phyloP scores from a whole-genome alignment of 1,140 invertebrate genomes.

The Euglossa dilemma region DNA sequence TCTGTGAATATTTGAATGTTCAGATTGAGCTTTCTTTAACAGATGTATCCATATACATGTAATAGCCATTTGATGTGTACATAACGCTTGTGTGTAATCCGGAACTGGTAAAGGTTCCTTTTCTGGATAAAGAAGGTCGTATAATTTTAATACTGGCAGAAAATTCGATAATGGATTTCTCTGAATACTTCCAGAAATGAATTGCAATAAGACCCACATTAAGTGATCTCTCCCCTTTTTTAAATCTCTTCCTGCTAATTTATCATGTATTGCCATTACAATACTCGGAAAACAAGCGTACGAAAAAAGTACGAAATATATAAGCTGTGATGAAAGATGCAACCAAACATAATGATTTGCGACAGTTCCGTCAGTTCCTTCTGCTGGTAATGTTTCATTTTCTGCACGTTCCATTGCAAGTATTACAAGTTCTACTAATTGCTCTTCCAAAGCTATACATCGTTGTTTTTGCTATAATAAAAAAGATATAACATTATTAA shows the following conservation, averaged over 20 bases:
- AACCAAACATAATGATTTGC: conserved; percentile 94
- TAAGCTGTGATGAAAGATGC: conserved; percentile 96
- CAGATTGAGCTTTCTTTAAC: conserved; percentile 94
- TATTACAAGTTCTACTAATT: conserved; percentile 95
- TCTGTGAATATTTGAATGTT: conserved; percentile 89
- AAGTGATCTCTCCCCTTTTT: conserved; percentile 95
- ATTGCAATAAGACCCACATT: conserved; percentile 99
- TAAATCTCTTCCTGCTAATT: conserved; percentile 91
- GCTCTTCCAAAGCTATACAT: conserved; percentile 95
- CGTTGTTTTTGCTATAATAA: conserved; percentile 90
- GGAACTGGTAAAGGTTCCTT: conserved; percentile 94
- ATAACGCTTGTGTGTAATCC: conserved; percentile 92
- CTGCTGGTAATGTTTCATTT: conserved; percentile 83
- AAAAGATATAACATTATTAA: conserved; percentile 31
- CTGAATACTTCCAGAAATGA: conserved; percentile 98
- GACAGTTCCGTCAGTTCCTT: conserved; percentile 86
- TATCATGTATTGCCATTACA: conserved; percentile 93
- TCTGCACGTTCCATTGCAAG: conserved; percentile 96
- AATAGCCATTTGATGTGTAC: conserved; percentile 95
- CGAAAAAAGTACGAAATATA: conserved; percentile 97
- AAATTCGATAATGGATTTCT: conserved; percentile 96
- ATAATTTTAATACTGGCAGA: conserved; percentile 94
- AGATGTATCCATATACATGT: conserved; percentile 98
- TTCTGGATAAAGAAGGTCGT: conserved; percentile 96
- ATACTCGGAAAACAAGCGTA: conserved; percentile 97